These are phyloP conservation scores for Agapornis roseicollis DNA, from an alignment of 2,113 vertebrate genomes.

Conservation along the genomic window DNA sequence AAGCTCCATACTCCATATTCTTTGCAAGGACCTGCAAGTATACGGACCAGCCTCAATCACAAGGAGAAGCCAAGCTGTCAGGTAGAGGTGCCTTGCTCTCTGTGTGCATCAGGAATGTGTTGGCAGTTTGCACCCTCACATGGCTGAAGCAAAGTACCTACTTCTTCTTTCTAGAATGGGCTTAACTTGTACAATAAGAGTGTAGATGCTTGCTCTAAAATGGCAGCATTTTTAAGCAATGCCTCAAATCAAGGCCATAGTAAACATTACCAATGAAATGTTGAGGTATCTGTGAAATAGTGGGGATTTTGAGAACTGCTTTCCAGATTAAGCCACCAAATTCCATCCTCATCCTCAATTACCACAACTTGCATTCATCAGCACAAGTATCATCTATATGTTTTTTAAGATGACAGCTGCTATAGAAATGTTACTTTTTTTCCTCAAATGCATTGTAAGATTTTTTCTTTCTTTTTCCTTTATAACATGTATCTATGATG, in stretches of 20 bases:
- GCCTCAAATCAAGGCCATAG: not conserved
- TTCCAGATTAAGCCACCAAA: not conserved
- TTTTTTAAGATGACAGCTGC: not conserved
- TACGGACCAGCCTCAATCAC: not conserved
- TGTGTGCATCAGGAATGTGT: not conserved
- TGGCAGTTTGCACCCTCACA: not conserved
- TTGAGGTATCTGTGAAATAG: not conserved
- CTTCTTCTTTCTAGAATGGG: not conserved
- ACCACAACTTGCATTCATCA: not conserved
- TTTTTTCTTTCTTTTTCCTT: not conserved
- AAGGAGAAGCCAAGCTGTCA: not conserved
- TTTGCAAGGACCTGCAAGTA: not conserved
- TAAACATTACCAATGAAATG: not conserved
- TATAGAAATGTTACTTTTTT: not conserved
- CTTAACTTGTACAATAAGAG: not conserved
- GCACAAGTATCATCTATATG: not conserved
- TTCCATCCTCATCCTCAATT: not conserved
- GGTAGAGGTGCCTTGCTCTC: not conserved
- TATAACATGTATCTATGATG: not conserved
- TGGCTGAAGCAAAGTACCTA: not conserved
- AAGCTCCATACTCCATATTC: not conserved
- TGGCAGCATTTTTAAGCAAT: not conserved
- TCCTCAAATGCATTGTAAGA: not conserved
- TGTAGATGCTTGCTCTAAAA: not conserved
- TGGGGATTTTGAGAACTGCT: not conserved